Evolutionary conservation across 2,888 invertebrate species (phyloP), one percentile per base, ranked within the genome.

Genomic region (Aporophyla lueneburgensis): DNA sequence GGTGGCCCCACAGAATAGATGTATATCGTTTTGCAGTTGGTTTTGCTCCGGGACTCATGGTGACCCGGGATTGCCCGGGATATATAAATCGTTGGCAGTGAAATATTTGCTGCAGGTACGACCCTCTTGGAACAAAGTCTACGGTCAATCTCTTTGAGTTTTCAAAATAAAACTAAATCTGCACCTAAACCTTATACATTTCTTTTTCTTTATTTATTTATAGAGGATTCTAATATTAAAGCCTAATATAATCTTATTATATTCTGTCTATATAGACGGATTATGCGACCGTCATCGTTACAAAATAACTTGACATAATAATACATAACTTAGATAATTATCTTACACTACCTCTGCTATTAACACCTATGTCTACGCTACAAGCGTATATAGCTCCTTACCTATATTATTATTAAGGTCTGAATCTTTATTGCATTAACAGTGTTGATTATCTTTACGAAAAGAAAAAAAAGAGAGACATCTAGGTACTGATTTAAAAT

Each of bases 1-100:
- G 74, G 76, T 86, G 69, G 80, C 67, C 81, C 85, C 75, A 80
- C 74, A 78, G 78, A 86, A 87, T 87, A 86, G 82, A 86, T 84
- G 82, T 84, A 86, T 86, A 83, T 85, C 80, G 80, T 76, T 84
- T 86, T 76, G 68, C 71, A 68, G 73, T 80, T 74, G 82, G 82
- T 68, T 84, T 86, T 69, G 61, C 33, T 56, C 24, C 21, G 59
- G 56, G 54, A 71, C 33, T 74, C 53, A 73, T 68, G 59, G 73
- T 74, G 75, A 71, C 65, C 46, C 63, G 53, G 68, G 73, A 56
- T 63, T 53, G 24, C 40, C 21, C 16, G n/a, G 63, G 71, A 43
- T 66, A 59, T 74, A 69, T 85, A 73, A 59, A 70, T 72, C 71
- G 71, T 65, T 73, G 43, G 49, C 65, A 33, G 58, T 76, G 69